phyloP scores from a whole-genome alignment of 2,797 vertebrate species.

The Aerospiza tachiro region DNA sequence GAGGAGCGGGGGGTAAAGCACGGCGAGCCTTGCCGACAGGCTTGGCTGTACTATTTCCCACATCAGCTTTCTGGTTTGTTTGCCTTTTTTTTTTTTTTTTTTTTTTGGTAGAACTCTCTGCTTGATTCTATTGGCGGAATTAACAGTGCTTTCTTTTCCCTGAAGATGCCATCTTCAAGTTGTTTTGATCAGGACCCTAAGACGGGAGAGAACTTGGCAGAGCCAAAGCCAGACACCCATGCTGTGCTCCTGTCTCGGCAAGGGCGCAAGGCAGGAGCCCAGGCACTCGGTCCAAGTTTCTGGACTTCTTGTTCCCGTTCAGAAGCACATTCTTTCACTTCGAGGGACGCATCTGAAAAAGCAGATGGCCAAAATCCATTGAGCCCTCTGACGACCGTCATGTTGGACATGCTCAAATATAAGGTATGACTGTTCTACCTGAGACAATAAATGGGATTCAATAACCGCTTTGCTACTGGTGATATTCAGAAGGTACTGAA shows the following conservation, averaged over 20 bases:
- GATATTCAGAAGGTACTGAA: background rate
- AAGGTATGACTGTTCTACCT: background rate
- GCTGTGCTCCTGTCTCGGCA: background rate
- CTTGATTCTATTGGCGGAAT: background rate
- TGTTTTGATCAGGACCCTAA: background rate
- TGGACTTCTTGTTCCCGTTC: background rate
- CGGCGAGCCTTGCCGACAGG: fast-evolving
- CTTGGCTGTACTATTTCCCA: background rate
- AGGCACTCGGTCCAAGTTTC: background rate
- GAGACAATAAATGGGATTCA: background rate
- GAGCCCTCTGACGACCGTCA: fast-evolving
- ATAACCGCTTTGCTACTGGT: background rate
- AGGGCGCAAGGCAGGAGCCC: background rate
- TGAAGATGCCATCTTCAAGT: background rate
- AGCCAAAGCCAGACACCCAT: background rate
- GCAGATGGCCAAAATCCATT: background rate
- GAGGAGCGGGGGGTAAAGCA: background rate
- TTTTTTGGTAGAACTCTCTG: background rate
- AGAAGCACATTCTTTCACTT: background rate
- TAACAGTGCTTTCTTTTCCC: background rate
- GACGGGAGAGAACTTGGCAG: background rate
- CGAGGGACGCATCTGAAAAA: background rate
- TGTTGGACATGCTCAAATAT: background rate
- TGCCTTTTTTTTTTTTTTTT: background rate
- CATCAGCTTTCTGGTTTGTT: background rate